Evolutionary conservation across 2,113 vertebrate species (phyloP), one percentile per base, ranked within the genome.

Genomic region (Blennius ocellaris): DNA sequence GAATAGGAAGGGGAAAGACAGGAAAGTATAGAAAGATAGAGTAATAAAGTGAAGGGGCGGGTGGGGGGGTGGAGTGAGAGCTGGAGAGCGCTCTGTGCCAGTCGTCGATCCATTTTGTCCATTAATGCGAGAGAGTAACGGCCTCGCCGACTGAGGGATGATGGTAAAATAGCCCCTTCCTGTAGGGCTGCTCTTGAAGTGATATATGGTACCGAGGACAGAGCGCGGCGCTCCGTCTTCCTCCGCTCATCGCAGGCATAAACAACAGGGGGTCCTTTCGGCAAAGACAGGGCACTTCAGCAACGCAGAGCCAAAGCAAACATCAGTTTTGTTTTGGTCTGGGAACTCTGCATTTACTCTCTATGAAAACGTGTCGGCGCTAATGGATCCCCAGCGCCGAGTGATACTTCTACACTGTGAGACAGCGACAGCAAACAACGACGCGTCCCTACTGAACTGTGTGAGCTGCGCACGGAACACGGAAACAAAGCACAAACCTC

Each of bases 61-160:
- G 52, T 17, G 47, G 38, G 21, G 21, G 21, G 21, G 21, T 2
- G 21, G 21, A 4, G 21, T 2, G 21, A 4, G 69, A 48, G 76
- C 69, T 48, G 77, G 74, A 73, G 78, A 69, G 74, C 10, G 37
- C 54, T 78, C 9, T 74, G 77, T 84, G 89, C 87, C 81, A 86
- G 85, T 83, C 79, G 59, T 83, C 80, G 56, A 76, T 84, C 78
- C 85, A 81, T 90, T 89, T 86, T 80, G 68, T 88, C 81, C 86
- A 91, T 90, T 92, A 90, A 88, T 73, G 88, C 67, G 67, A 30
- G 66, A 84, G 76, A 87, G 72, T 82, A 91, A 91, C 83, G 17
- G 85, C 63, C 83, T 87, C 76, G 8, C 83, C 89, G 87, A 91
- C 73, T 85, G 87, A 90, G 76, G 64, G 81, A 86, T 86, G 88